Evolutionary conservation across 2,888 invertebrate species (phyloP).

Genomic region (Tipula confusa): DNA sequence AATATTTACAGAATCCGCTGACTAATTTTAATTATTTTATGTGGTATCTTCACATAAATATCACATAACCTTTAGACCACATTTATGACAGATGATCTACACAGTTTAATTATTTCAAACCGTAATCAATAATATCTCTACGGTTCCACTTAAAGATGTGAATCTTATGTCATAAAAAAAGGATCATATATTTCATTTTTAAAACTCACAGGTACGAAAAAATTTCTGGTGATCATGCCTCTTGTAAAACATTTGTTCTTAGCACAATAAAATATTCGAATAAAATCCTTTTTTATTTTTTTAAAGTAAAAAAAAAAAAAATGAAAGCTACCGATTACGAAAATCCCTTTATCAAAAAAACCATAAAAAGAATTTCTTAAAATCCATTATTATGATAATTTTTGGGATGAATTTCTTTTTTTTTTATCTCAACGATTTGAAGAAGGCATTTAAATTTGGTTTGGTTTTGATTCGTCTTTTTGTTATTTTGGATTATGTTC

Average conservation of each 20-base stretch:
- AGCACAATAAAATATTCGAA: background rate
- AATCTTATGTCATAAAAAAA: background rate
- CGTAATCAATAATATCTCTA: background rate
- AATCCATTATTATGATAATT: slow-evolving; percentile 20
- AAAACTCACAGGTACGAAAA: background rate
- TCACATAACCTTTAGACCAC: background rate
- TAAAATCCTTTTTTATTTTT: background rate
- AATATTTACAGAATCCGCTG: background rate
- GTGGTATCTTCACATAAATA: background rate
- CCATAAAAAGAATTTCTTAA: background rate
- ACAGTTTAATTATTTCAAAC: background rate
- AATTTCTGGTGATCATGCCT: background rate
- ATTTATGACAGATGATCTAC: background rate
- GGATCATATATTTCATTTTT: background rate
- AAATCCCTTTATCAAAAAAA: slow-evolving; percentile 14
- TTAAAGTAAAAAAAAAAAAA: background rate
- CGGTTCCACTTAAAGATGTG: background rate
- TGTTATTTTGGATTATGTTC: background rate
- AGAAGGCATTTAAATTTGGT: background rate
- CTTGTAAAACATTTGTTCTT: background rate
- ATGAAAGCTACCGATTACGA: background rate
- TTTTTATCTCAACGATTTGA: background rate
- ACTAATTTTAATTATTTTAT: background rate
- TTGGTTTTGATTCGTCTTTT: background rate
- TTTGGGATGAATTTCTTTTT: background rate